Conservation (phyloP, 92 coral and sea anemone species). For the Bergia puertoricense region DNA sequence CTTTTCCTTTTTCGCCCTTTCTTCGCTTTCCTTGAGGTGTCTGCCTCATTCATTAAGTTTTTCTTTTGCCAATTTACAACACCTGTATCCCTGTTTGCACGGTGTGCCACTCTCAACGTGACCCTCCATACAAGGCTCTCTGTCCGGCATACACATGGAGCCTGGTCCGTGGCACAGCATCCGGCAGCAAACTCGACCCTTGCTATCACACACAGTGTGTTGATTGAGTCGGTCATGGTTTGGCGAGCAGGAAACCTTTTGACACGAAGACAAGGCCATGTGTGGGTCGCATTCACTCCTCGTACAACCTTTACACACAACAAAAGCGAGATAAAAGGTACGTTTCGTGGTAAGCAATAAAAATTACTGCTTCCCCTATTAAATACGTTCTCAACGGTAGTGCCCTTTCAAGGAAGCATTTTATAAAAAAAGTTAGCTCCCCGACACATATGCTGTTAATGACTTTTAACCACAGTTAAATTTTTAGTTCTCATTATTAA, state of each 20-base stretch:
- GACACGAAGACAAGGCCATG: constrained; percentile 59
- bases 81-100: constrained; percentile 56
- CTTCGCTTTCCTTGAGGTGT: neutral
- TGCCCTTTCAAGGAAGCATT: no score
- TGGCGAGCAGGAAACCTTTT: constrained; percentile 40
- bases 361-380: no score
- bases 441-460: no score
- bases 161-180: constrained; percentile 53
- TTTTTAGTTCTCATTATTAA: no score
- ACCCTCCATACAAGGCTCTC: constrained; percentile 50
- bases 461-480: no score
- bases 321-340: no score
- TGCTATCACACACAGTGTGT: constrained; percentile 39
- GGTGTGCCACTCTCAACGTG: neutral
- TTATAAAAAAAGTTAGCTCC: no score
- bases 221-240: constrained; percentile 42
- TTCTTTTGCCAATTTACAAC: constrained; percentile 32
- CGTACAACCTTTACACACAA: constrained; percentile 37
- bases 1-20: no score
- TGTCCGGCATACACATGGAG: constrained; percentile 60
- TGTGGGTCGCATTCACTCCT: constrained; percentile 58
- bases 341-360: neutral
- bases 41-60: neutral
- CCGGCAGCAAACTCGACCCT: constrained; percentile 47
- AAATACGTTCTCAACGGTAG: neutral